A percentile compares a stretch with the other conserved stretches of the same genome.
Evolutionary conservation across 2,113 vertebrate genomes (phyloP).

Genomic region (Hylia prasina): DNA sequence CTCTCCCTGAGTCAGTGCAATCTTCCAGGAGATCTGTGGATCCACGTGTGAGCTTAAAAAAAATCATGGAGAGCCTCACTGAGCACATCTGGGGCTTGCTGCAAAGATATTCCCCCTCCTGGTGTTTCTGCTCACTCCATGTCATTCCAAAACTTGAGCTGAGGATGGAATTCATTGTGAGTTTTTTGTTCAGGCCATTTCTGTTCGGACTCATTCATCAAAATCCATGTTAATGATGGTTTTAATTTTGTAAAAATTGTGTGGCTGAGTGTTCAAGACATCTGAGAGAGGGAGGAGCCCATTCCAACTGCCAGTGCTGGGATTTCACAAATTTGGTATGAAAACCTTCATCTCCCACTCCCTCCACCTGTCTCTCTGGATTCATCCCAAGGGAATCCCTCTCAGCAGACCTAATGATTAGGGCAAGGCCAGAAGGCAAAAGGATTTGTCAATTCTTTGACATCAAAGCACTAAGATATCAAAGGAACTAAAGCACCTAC

Average conservation of each 20-base stretch:
- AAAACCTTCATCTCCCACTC: neutral
- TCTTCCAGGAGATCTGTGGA: neutral
- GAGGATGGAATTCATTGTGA: neutral
- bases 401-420: neutral
- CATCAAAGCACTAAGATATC: neutral
- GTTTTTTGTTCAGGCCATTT: neutral
- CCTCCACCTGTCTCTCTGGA: neutral
- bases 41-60: fast-evolving
- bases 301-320: neutral
- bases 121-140: neutral
- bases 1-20: neutral
- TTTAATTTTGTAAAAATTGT: neutral
- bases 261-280: neutral
- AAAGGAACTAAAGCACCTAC: neutral
- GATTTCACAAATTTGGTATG: neutral
- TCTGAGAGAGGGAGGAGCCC: neutral
- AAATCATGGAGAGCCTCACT: neutral
- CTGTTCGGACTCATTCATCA: neutral
- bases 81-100: neutral
- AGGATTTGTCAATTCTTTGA: neutral
- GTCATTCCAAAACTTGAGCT: neutral
- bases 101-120: neutral
- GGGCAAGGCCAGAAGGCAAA: neutral
- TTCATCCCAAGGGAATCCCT: neutral
- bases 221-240: neutral